Evolutionary conservation across 2,888 invertebrate genomes (phyloP).

Genomic region (Entomobrya multifasciata): DNA sequence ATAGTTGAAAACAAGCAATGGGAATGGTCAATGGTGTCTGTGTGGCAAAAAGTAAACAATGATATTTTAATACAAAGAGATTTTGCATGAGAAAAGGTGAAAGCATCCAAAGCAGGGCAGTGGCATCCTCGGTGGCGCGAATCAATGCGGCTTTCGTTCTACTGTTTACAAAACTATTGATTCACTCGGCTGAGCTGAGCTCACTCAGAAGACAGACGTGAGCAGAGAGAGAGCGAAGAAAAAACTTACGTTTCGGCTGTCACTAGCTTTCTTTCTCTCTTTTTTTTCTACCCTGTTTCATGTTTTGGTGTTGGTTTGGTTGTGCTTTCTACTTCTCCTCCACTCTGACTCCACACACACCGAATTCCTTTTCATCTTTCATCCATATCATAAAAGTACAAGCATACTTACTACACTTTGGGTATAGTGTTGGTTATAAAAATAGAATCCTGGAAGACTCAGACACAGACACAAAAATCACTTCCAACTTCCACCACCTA

Average conservation of each 20-base stretch:
- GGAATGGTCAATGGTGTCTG: no score
- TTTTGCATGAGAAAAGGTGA: constrained; percentile 44
- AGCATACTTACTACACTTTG: not conserved
- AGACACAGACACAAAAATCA: not conserved
- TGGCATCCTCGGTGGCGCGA: constrained; percentile 67
- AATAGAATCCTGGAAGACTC: not conserved
- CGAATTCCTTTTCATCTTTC: not conserved
- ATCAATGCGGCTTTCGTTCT: constrained; percentile 59
- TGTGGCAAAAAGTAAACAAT: no score
- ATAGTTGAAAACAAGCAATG: no score
- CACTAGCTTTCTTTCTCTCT: constrained; percentile 49
- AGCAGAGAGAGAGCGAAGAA: not conserved
- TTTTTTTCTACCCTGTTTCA: not conserved
- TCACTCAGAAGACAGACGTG: not conserved
- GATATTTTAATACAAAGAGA: no score
- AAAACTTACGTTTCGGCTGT: constrained; percentile 18
- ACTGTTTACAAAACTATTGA: constrained; percentile 62
- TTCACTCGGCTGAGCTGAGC: constrained; percentile 28
- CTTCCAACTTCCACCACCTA: not conserved
- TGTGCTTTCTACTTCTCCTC: not conserved
- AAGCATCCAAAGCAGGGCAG: constrained; percentile 52
- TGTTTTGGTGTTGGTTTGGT: no score
- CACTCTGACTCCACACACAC: not conserved
- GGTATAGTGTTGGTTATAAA: not conserved
- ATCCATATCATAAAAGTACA: not conserved